A percentile compares a stretch with the other conserved stretches of the same genome.
phyloP scores from a whole-genome alignment of 2,797 vertebrate species.

The Chrosomus eos region DNA sequence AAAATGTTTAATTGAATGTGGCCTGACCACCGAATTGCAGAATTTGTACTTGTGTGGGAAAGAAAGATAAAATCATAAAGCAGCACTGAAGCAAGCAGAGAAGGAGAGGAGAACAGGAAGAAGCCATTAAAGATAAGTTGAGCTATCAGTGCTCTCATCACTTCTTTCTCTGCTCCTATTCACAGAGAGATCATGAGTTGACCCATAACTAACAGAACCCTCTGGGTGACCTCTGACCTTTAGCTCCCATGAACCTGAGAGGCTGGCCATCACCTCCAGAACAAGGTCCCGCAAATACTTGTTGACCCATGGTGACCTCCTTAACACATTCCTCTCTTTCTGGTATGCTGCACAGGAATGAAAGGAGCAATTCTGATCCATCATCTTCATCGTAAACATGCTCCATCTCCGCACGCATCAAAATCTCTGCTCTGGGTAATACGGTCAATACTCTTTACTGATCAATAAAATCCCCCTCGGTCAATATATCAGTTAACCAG shows the following conservation, averaged over 20 bases:
- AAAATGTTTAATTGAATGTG: constrained; percentile 17
- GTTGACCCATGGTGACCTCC: constrained; percentile 23
- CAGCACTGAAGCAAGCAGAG: neutral
- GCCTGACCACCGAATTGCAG: neutral
- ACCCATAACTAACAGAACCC: constrained; percentile 39
- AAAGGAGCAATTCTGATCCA: neutral
- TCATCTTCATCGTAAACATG: constrained; percentile 1
- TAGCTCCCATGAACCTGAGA: constrained; percentile 36
- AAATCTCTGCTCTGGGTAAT: neutral
- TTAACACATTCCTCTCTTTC: constrained; percentile 38
- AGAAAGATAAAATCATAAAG: neutral
- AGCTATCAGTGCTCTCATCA: constrained; percentile 43
- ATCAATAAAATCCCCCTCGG: neutral
- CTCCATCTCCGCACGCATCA: neutral
- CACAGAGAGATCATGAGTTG: constrained; percentile 35
- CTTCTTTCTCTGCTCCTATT: constrained; percentile 26
- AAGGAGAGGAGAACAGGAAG: neutral
- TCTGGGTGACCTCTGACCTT: constrained; percentile 47
- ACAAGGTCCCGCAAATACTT: constrained; percentile 45
- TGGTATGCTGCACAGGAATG: constrained; percentile 29
- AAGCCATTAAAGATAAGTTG: constrained; percentile 6
- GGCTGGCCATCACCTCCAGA: constrained; percentile 44
- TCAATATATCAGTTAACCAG: neutral
- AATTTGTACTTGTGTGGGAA: neutral
- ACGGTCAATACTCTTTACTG: no score